Evolutionary conservation across 2,888 invertebrate genomes (phyloP).

Genomic region (Steinernema scapterisci): DNA sequence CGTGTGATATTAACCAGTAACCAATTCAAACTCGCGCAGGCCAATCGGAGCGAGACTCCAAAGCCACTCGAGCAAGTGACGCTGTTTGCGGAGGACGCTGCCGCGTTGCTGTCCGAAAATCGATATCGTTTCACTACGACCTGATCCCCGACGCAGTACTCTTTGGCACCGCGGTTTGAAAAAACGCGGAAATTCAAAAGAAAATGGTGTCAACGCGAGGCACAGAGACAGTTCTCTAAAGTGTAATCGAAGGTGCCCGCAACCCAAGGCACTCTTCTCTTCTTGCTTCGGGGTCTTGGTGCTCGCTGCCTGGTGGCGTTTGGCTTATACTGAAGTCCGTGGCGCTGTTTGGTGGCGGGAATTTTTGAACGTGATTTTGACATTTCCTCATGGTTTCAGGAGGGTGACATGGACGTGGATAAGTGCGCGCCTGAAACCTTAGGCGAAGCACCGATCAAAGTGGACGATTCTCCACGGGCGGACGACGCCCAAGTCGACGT

Average conservation of each 20-base stretch:
- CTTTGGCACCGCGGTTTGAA: slow-evolving; percentile 6
- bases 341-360: neutral
- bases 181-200: slow-evolving; percentile 31
- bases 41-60: neutral
- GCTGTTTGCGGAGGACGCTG: neutral
- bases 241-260: neutral
- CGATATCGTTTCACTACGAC: neutral
- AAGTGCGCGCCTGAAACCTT: neutral
- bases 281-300: neutral
- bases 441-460: neutral
- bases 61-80: neutral
- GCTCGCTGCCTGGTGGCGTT: neutral
- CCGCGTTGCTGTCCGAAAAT: neutral
- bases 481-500: neutral
- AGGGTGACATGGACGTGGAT: neutral
- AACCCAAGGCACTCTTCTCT: neutral
- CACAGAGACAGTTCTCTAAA: neutral
- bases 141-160: neutral
- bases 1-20: neutral
- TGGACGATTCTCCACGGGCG: neutral
- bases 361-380: neutral
- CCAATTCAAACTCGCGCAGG: neutral
- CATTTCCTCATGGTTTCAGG: too few species aligned
- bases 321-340: neutral
- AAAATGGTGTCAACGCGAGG: neutral